phyloP scores from a whole-genome alignment of 2,888 invertebrate species.

The Brenthis ino region DNA sequence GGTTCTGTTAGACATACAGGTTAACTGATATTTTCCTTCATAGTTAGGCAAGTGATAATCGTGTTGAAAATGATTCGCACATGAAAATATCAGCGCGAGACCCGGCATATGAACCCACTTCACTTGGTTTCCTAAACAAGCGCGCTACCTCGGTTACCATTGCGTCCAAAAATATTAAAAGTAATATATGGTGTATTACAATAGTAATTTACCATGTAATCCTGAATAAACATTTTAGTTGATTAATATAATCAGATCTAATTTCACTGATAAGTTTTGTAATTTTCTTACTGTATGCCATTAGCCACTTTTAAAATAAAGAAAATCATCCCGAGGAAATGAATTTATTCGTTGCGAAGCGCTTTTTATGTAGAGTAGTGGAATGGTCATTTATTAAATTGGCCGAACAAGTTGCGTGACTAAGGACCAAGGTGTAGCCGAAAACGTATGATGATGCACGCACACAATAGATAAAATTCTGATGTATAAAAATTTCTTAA shows the following conservation, averaged over 20 bases:
- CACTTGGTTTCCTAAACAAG: too few relatives aligned
- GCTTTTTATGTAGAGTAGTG: constrained; percentile 47
- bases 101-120: too few relatives aligned
- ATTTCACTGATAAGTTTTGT: not conserved
- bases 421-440: constrained; percentile 64
- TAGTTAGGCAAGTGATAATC: too few relatives aligned
- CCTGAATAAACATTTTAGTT: not conserved
- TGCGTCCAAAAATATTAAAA: not conserved
- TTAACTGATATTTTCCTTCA: too few relatives aligned
- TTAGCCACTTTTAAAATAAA: not conserved
- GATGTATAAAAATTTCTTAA: constrained; percentile 4
- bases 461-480: constrained; percentile 29
- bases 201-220: not conserved
- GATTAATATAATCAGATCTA: not conserved
- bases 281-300: not conserved
- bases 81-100: too few relatives aligned
- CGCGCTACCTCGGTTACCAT: too few relatives aligned
- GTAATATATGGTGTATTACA: too few relatives aligned
- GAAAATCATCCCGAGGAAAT: constrained; percentile 13
- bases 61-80: too few relatives aligned
- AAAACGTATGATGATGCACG: constrained; percentile 58
- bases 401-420: constrained; percentile 66
- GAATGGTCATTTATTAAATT: constrained; percentile 67
- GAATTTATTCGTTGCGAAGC: constrained; percentile 18
- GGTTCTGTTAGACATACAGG: too few relatives aligned